Evolutionary conservation across 2,797 vertebrate species (phyloP).

Genomic region (Phyllotis vaccarum): DNA sequence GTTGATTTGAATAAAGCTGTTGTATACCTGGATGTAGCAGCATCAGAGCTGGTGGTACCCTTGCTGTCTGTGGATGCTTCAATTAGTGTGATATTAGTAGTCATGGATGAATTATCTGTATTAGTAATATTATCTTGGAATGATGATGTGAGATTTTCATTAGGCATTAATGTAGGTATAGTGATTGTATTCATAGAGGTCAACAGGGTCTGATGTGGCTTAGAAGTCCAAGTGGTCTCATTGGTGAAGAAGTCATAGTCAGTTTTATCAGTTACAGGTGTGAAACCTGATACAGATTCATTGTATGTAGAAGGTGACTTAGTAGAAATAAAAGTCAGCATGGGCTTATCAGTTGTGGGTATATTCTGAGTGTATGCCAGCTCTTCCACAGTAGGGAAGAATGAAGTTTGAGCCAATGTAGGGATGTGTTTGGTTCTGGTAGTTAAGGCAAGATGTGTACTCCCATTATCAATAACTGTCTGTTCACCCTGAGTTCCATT

Average conservation of each 20-base stretch:
- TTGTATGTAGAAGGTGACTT: slow-evolving; percentile 20
- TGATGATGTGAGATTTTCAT: slow-evolving; percentile 49
- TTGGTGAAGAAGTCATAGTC: slow-evolving; percentile 23
- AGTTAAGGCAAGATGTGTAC: background rate
- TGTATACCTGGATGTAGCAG: background rate
- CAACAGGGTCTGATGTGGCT: slow-evolving; percentile 10
- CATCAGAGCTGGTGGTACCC: background rate
- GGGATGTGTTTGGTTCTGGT: slow-evolving; percentile 33
- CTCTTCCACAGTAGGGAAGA: background rate
- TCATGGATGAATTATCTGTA: slow-evolving; percentile 31
- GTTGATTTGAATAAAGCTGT: slow-evolving; percentile 35
- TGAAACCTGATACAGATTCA: slow-evolving; percentile 34
- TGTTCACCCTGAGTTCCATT: slow-evolving; percentile 11
- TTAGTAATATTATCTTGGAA: slow-evolving; percentile 25
- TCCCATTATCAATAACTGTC: slow-evolving; percentile 8
- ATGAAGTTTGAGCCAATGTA: background rate
- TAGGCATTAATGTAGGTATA: slow-evolving; percentile 28
- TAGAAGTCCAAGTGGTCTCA: slow-evolving; percentile 55
- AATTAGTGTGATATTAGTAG: background rate
- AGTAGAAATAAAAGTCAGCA: slow-evolving; percentile 52
- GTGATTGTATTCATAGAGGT: slow-evolving; percentile 7
- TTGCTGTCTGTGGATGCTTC: slow-evolving; percentile 15
- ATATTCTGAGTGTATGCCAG: background rate
- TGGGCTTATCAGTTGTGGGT: background rate
- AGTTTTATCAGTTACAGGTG: slow-evolving; percentile 28